phyloP scores from a whole-genome alignment of 1,140 invertebrate species.

The Scaptomyza graminum region DNA sequence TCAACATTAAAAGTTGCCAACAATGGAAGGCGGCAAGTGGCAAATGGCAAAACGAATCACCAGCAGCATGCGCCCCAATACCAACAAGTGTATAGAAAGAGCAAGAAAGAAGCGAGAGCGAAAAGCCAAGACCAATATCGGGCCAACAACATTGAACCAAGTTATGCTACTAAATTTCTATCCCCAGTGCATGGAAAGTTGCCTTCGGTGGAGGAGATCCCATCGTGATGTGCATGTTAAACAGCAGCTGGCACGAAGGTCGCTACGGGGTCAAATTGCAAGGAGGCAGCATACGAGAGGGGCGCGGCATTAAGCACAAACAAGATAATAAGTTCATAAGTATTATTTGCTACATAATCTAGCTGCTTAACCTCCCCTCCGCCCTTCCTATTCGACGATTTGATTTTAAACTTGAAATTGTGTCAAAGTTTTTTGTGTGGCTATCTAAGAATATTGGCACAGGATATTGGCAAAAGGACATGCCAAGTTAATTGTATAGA shows the following conservation, averaged over 20 bases:
- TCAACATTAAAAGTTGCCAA: constrained; percentile 77
- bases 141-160: constrained; percentile 67
- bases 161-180: constrained; percentile 79
- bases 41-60: not conserved
- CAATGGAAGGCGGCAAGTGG: constrained; percentile 30
- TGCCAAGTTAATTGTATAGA: constrained; percentile 67
- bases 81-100: constrained; percentile 13
- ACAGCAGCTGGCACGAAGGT: constrained; percentile 33
- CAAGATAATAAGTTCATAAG: constrained; percentile 83
- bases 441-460: constrained; percentile 34
- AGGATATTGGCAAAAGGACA: constrained; percentile 51
- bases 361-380: not conserved
- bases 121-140: constrained; percentile 70
- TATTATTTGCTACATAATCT: constrained; percentile 80
- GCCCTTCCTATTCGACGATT: constrained; percentile 27
- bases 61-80: constrained; percentile 13
- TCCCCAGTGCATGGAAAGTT: constrained; percentile 63
- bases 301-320: constrained; percentile 63
- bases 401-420: constrained; percentile 71
- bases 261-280: constrained; percentile 16
- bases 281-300: not conserved
- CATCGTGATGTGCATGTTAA: constrained; percentile 69
- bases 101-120: constrained; percentile 27
- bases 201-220: not conserved
- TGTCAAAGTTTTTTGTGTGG: constrained; percentile 62